Percentiles rank a stretch among this genome's conserved stretches.
Evolutionary conservation across 2,797 vertebrate species (phyloP).

Genomic region (Synaphobranchus kaupii): DNA sequence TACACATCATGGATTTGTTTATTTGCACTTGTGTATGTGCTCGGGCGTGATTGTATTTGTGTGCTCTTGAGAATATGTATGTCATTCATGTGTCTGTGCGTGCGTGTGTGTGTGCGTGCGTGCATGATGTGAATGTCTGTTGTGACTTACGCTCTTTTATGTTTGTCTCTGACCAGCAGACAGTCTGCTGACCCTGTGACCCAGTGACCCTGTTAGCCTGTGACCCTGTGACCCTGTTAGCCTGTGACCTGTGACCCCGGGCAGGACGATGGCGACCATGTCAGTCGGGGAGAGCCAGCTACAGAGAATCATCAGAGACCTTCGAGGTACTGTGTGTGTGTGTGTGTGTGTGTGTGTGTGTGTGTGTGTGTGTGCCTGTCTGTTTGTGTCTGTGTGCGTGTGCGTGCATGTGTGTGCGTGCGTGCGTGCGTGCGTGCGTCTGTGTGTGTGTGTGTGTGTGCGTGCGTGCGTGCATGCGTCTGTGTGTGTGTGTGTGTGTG

Average conservation of each 20-base stretch:
- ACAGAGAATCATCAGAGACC: constrained; percentile 90
- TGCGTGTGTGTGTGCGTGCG: not conserved
- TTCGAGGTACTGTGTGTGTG: constrained; percentile 78
- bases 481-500: not conserved
- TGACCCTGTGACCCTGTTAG: too few relatives aligned
- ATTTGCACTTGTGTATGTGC: not conserved
- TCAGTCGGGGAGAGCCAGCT: constrained; percentile 85
- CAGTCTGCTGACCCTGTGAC: too few relatives aligned
- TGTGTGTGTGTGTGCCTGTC: not conserved
- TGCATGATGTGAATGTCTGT: not conserved
- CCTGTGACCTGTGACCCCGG: constrained; percentile 7
- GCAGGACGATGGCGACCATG: constrained; percentile 72
- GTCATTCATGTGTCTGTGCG: not conserved
- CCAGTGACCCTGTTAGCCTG: too few relatives aligned
- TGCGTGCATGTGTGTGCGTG: not conserved
- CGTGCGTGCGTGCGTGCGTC: not conserved
- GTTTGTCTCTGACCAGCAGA: too few relatives aligned
- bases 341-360: constrained; percentile 18
- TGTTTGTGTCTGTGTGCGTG: not conserved
- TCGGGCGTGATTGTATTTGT: not conserved
- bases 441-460: not conserved
- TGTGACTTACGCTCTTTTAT: not conserved
- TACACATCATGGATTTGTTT: not conserved
- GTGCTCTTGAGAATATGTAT: not conserved
- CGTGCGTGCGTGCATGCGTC: not conserved